Evolutionary conservation across 2,888 invertebrate genomes (phyloP).

Genomic region (Tyria jacobaeae): DNA sequence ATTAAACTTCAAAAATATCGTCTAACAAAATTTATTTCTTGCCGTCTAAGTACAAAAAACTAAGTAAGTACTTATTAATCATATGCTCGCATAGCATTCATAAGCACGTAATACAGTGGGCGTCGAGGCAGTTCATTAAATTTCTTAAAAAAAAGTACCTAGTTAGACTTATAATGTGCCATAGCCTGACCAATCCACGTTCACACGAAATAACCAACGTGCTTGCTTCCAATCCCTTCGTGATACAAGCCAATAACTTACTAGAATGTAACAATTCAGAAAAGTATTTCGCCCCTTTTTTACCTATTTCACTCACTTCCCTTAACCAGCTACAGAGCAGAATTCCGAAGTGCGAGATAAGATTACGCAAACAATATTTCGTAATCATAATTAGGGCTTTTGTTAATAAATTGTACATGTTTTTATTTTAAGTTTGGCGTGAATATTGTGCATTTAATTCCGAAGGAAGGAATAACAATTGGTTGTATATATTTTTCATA

Average conservation of each 20-base stretch:
- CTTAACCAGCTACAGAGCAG: constrained; percentile 25
- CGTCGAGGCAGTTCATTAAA: constrained; percentile 22
- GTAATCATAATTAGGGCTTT: neutral
- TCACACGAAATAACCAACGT: constrained; percentile 35
- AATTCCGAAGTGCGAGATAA: constrained; percentile 25
- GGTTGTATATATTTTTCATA: too few species aligned
- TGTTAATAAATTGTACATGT: neutral
- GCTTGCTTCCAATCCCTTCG: constrained; percentile 45
- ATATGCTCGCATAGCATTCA: constrained; percentile 1
- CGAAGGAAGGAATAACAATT: too few species aligned
- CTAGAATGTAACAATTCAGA: constrained; percentile 36
- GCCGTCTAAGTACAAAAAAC: neutral
- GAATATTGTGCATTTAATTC: too few species aligned
- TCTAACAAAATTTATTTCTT: constrained; percentile 18
- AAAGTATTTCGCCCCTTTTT: constrained; percentile 3
- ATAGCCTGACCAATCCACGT: constrained; percentile 52
- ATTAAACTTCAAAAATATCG: neutral
- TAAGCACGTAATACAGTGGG: constrained; percentile 23
- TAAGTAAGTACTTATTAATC: constrained; percentile 1
- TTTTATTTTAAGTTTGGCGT: neutral
- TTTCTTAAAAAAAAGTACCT: constrained; percentile 22
- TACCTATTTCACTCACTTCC: neutral
- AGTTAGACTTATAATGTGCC: constrained; percentile 18
- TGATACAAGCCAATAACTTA: constrained; percentile 54
- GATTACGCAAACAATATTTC: neutral